Conservation (phyloP, 1,140 invertebrate species). For the Papilio helenus region DNA sequence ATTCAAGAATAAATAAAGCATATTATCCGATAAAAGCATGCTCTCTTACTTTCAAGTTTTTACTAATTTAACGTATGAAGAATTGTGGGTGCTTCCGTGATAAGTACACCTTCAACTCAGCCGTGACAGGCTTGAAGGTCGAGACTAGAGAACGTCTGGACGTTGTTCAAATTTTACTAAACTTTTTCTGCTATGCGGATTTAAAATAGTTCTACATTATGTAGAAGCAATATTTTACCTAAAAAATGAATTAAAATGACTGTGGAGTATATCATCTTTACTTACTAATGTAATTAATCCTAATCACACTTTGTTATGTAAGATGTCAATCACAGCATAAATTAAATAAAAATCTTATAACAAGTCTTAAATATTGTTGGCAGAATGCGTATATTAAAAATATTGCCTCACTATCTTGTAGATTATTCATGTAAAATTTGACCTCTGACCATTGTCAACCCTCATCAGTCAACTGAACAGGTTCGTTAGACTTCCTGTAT, state of each 20-base stretch:
- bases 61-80: slow-evolving; percentile 40
- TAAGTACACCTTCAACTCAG: slow-evolving; percentile 56
- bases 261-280: too few species aligned
- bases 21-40: neutral
- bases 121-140: slow-evolving; percentile 54
- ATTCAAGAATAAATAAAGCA: too few species aligned
- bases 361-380: neutral
- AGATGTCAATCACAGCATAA: too few species aligned
- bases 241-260: too few species aligned
- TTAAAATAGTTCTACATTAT: too few species aligned
- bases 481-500: neutral
- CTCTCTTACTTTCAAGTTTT: neutral
- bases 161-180: slow-evolving; percentile 11
- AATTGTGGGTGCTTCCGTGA: slow-evolving; percentile 54
- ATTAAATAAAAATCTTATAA: neutral
- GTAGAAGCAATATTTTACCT: too few species aligned
- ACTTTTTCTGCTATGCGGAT: neutral
- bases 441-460: neutral
- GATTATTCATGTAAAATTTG: neutral
- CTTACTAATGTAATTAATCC: too few species aligned
- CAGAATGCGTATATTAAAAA: neutral
- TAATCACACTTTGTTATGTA: too few species aligned
- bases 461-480: neutral
- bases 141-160: neutral
- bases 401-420: neutral